Evolutionary conservation across 2,888 invertebrate species (phyloP).

Genomic region (Drosophila melanocephala): DNA sequence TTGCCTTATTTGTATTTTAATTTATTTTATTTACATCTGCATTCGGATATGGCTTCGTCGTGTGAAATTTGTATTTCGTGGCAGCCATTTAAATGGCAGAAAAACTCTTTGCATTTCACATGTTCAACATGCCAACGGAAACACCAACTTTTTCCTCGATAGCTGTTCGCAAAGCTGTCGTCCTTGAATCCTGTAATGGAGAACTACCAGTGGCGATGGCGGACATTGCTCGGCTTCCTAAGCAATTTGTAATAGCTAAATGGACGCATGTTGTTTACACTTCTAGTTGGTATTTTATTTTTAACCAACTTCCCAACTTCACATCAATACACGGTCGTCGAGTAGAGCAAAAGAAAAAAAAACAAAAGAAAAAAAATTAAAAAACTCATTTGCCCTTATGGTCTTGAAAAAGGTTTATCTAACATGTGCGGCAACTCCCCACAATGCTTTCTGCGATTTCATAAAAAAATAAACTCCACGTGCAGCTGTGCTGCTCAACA

Average conservation of each 20-base stretch:
- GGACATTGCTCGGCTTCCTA: slow-evolving; percentile 47
- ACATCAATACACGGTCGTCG: slow-evolving; percentile 1
- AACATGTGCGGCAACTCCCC: slow-evolving; percentile 15
- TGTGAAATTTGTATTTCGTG: slow-evolving; percentile 54
- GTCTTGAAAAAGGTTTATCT: slow-evolving; percentile 27
- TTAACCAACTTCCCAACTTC: neutral
- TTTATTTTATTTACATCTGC: slow-evolving; percentile 6
- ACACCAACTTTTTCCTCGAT: slow-evolving; percentile 6
- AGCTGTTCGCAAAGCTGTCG: slow-evolving; percentile 11
- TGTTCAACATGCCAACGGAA: neutral
- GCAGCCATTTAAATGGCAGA: slow-evolving; percentile 41
- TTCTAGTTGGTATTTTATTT: neutral
- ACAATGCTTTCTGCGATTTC: slow-evolving; percentile 21
- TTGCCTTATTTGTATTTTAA: neutral
- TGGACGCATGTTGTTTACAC: slow-evolving; percentile 5
- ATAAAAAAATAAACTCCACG: slow-evolving; percentile 12
- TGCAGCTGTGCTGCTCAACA: slow-evolving; percentile 7
- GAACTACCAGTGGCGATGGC: slow-evolving; percentile 23
- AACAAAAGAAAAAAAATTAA: neutral
- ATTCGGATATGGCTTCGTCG: slow-evolving; percentile 33
- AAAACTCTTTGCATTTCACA: slow-evolving; percentile 20
- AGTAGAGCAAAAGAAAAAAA: too few species aligned
- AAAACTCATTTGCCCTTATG: slow-evolving; percentile 32
- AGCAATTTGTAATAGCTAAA: slow-evolving; percentile 48
- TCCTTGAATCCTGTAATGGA: neutral